Evolutionary conservation across 1,140 invertebrate species (phyloP).

Genomic region (Rhysida immarginata): DNA sequence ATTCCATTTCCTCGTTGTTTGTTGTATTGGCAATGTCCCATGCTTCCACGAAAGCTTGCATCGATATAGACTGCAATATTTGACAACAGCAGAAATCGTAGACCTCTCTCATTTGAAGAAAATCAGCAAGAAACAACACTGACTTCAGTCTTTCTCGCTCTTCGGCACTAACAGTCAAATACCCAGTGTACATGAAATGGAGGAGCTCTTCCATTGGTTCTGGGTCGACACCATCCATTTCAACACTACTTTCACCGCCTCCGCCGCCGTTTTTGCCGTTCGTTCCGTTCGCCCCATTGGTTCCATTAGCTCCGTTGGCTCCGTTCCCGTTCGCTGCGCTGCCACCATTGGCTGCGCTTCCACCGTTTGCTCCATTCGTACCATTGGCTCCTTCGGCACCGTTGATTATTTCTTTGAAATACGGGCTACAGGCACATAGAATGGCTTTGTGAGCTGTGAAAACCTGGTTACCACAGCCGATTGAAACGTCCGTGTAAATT

Average conservation of each 20-base stretch:
- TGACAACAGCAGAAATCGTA: slow-evolving; percentile 6
- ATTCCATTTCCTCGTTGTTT: slow-evolving; percentile 6
- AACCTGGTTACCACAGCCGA: slow-evolving; percentile 74
- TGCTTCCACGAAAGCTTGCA: slow-evolving; percentile 2
- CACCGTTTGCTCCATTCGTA: too few relatives aligned
- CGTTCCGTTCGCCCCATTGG: too few relatives aligned
- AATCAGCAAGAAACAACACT: slow-evolving; percentile 1
- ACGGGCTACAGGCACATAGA: slow-evolving; percentile 78
- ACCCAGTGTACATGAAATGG: slow-evolving; percentile 6
- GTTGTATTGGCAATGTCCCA: slow-evolving; percentile 7
- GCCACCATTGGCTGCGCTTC: too few relatives aligned
- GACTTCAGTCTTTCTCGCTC: background rate
- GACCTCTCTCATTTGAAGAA: slow-evolving; percentile 2
- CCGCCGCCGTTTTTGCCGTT: too few relatives aligned
- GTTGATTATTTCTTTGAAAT: slow-evolving; percentile 62
- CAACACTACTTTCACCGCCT: background rate
- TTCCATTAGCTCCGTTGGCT: too few relatives aligned
- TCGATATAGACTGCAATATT: background rate
- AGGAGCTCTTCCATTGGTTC: slow-evolving; percentile 5
- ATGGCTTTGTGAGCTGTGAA: slow-evolving; percentile 83
- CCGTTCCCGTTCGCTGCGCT: too few relatives aligned
- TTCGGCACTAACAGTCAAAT: background rate
- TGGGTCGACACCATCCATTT: slow-evolving; percentile 4
- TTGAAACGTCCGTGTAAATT: slow-evolving; percentile 50
- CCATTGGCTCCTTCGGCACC: background rate